Evolutionary conservation across 2,888 invertebrate species (phyloP), one percentile per base, ranked within the genome.

Genomic region (Drosophila kuntzei): DNA sequence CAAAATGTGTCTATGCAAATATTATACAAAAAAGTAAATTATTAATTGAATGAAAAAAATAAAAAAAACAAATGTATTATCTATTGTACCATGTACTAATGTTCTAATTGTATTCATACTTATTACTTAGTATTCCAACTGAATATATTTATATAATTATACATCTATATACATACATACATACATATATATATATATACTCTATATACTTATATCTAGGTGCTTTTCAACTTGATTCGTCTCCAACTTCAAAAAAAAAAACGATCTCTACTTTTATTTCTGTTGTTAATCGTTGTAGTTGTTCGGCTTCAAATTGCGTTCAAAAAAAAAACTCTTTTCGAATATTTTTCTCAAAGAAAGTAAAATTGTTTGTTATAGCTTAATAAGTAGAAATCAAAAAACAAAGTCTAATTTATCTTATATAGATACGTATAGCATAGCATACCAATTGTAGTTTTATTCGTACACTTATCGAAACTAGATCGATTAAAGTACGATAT

Each of bases 1-100:
- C 76, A 84, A 89, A 85, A 85, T 85, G 89, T 89, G 79, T 89
- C 87, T 74, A 74, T 79, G 79, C 63, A 62, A 76, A 75, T 78
- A 84, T 65, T 62, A 68, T 74, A 75, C 50, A 67, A 51, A 54
- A 59, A 50, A 1, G 11, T 25, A 2, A 12, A 27, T n/a, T 11
- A 14, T 2, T 1, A 22, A 22, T 2, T n/a, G n/a, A n/a, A 14
- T 9, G n/a, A 14, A 9, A 36, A 14, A 8, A n/a, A 9, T 8
- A 34, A 4, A 20, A 49, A 43, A 18, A 53, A 43, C 41, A 53
- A 34, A 63, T 78, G 67, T 76, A 83, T 76, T 62, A 83, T 69
- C 61, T 71, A 79, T 63, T 64, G 71, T 73, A 71, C 62, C 49
- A 61, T 70, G 64, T 60, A 70, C 60, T 54, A 54, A 59, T 53